Conservation (phyloP, 2,797 vertebrate species). For the Pitangus sulphuratus region DNA sequence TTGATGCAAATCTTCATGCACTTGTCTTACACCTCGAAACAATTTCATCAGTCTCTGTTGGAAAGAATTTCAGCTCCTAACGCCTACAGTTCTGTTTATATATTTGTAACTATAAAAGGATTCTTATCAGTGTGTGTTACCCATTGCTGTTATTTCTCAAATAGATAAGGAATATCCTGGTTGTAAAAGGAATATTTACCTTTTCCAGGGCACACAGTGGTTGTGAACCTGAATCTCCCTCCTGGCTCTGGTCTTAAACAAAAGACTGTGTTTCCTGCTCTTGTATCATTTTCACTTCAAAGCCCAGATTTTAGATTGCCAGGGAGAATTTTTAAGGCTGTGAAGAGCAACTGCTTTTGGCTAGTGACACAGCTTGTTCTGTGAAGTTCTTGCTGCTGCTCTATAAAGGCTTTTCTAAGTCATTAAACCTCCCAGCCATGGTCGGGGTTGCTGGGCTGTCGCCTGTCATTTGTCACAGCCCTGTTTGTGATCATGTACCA, state of each 20-base stretch:
- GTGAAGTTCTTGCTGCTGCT: background rate
- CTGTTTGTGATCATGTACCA: background rate
- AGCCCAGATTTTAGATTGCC: background rate
- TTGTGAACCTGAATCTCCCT: background rate
- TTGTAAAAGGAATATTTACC: background rate
- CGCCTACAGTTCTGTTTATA: background rate
- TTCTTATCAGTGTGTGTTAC: background rate
- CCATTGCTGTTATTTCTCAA: background rate
- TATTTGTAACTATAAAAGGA: background rate
- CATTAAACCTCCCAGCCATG: background rate
- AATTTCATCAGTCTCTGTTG: background rate
- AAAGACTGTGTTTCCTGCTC: background rate
- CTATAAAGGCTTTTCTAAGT: background rate
- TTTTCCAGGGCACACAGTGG: background rate
- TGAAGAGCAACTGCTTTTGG: background rate
- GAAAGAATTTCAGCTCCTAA: background rate
- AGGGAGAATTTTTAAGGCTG: background rate
- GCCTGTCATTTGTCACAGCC: background rate
- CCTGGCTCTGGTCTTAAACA: background rate
- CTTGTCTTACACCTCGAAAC: background rate
- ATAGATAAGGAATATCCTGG: background rate
- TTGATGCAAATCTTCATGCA: background rate
- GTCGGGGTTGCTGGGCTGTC: background rate
- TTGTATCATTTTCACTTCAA: constrained; percentile 28
- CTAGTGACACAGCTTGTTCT: background rate